Evolutionary conservation across 2,888 invertebrate species (phyloP), one percentile per base, ranked within the genome.

Genomic region (Drosophila setosimentum): DNA sequence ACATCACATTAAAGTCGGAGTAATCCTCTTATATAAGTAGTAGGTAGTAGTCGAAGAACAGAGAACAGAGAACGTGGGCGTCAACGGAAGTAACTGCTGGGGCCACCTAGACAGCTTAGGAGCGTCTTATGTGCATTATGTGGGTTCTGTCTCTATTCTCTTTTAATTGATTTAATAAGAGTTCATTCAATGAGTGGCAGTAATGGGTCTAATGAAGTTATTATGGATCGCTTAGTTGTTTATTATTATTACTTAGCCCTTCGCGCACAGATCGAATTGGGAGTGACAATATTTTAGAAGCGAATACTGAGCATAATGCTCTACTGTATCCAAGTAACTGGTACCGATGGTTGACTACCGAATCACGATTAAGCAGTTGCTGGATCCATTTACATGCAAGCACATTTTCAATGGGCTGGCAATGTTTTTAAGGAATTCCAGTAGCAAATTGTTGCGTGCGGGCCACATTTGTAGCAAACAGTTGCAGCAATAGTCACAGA

Each of bases 391-490:
- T 83, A 83, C 87, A 86, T 87, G 79, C 79, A 81, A 67, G 69
- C 81, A 51, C 73, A 63, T 72, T 79, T 72, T 76, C 75, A 83
- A 78, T 69, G 78, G 76, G 54, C 29, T 60, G 62, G 57, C 37
- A 58, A 53, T 64, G 65, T 63, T 72, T 72, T 71, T 55, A 62
- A 81, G 74, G 78, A 84, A 87, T 87, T 88, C 81, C 87, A 80
- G 87, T 87, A 90, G 87, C 87, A 87, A 86, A 90, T 87, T 90
- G 90, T 83, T 87, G 90, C 90, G 90, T 87, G 87, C 89, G 76
- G 76, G 88, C 83, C 82, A 86, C 89, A 90, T 90, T 86, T 87
- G 81, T 64, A 65, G 68, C 68, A 60, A 68, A 59, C 68, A 55
- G 64, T 80, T 73, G 78, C 78, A 57, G 64, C 74, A 57, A 40